Evolutionary conservation across 2,113 vertebrate species (phyloP), one percentile per base, ranked within the genome.

Genomic region (Rhinopomastus cyanomelas): DNA sequence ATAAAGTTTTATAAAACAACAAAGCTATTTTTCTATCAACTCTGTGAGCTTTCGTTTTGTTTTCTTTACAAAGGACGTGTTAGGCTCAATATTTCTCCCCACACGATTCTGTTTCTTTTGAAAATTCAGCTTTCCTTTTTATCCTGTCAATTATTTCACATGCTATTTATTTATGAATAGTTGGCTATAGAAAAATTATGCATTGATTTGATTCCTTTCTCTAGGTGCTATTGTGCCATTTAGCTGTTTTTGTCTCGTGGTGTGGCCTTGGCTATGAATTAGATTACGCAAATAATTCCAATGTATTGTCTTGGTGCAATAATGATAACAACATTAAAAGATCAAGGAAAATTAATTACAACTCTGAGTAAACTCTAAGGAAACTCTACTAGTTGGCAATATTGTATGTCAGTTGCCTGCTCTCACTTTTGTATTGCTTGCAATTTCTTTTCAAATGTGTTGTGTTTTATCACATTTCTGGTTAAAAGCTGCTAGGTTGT

Each of bases 401-500:
- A 1, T 59, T 89, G 13, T 53, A 8, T 74, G 39, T 72, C 20
- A 32, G 32, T 89, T 90, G 23, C 64, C 30, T 71, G 9, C 18
- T 71, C 22, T 89, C 17, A 36, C 19, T 93, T 69, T 59, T 77
- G 10, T 32, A 36, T 49, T 23, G 36, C 49, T 51, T 39, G 13
- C 16, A 37, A 5, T 67, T n/a, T 60, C 6, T 67, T 85, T 69
- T 82, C 48, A n/a, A 78, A 53, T 61, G 15, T 84, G 85, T 83
- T 64, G 57, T 6, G 4, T 46, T 17, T 65, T 78, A 90, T 44
- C 84, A 30, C 8, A 69, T 72, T 86, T 51, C 48, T 85, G 67
- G 67, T 89, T 89, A 71, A 94, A 83, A 92, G 42, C 75, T 92
- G 71, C 92, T 92, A 72, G 88, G 55, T 79, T 44, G 83, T 57